Evolutionary conservation across 2,113 vertebrate genomes (phyloP).

Genomic region (Ptyas mucosa): DNA sequence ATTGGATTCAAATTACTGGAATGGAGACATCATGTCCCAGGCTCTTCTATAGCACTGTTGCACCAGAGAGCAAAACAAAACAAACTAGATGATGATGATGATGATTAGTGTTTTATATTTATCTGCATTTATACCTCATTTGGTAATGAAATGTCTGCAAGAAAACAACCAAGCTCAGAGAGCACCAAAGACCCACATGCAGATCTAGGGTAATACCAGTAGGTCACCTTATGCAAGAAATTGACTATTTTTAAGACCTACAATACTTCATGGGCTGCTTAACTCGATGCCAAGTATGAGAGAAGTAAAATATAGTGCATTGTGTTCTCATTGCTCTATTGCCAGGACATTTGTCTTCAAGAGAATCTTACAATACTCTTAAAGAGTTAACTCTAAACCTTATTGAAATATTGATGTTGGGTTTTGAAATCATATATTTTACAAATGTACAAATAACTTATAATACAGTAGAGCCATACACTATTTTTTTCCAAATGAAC

Average conservation of each 20-base stretch:
- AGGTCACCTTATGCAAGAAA: background rate
- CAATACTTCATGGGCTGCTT: background rate
- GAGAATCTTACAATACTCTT: background rate
- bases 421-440: background rate
- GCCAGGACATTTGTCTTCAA: background rate
- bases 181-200: background rate
- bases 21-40: background rate
- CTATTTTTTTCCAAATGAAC: background rate
- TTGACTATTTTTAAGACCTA: background rate
- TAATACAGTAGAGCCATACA: background rate
- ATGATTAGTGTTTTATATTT: background rate
- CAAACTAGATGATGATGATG: background rate
- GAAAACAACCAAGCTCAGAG: background rate
- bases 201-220: background rate
- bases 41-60: background rate
- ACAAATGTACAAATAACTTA: background rate
- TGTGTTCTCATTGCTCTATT: background rate
- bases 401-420: background rate
- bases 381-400: background rate
- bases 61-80: background rate
- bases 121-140: slow-evolving; percentile 8
- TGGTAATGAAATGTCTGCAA: background rate
- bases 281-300: background rate
- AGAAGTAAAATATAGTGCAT: background rate
- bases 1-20: slow-evolving; percentile 33